Evolutionary conservation across 1,140 invertebrate genomes (phyloP).

Genomic region (Philotrypesis tridentata): DNA sequence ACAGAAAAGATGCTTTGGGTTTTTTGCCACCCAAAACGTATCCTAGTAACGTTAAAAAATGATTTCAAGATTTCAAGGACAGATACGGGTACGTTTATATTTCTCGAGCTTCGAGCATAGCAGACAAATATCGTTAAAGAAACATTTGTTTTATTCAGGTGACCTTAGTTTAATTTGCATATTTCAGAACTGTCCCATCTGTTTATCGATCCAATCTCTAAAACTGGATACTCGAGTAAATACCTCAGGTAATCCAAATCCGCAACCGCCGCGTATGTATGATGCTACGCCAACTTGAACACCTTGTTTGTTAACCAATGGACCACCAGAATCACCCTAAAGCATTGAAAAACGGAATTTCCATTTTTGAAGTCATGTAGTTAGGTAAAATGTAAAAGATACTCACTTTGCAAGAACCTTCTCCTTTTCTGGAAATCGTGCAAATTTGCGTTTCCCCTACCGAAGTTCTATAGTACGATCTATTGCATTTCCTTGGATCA

Average conservation of each 20-base stretch:
- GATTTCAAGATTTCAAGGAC: too few species aligned
- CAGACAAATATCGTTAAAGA: too few species aligned
- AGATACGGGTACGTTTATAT: too few species aligned
- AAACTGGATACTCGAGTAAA: conserved; percentile 73
- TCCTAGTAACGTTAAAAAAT: too few species aligned
- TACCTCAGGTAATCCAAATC: conserved; percentile 75
- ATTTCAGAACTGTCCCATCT: background rate
- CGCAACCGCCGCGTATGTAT: conserved; percentile 78
- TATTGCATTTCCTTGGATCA: background rate
- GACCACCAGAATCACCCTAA: conserved; percentile 46
- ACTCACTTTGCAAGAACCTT: conserved; percentile 75
- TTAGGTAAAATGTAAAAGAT: too few species aligned
- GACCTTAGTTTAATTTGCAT: too few species aligned
- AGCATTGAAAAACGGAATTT: too few species aligned
- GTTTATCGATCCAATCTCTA: conserved; percentile 62
- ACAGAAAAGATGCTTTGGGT: too few species aligned
- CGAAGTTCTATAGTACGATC: background rate
- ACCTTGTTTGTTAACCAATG: conserved; percentile 61
- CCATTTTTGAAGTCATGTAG: too few species aligned
- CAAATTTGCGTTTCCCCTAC: conserved; percentile 18
- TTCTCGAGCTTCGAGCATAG: too few species aligned
- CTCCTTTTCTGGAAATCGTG: conserved; percentile 62
- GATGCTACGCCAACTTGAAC: conserved; percentile 76
- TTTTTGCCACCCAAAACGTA: too few species aligned
- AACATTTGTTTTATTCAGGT: too few species aligned